phyloP scores from a whole-genome alignment of 2,797 vertebrate genomes.

The Erpetoichthys calabaricus region DNA sequence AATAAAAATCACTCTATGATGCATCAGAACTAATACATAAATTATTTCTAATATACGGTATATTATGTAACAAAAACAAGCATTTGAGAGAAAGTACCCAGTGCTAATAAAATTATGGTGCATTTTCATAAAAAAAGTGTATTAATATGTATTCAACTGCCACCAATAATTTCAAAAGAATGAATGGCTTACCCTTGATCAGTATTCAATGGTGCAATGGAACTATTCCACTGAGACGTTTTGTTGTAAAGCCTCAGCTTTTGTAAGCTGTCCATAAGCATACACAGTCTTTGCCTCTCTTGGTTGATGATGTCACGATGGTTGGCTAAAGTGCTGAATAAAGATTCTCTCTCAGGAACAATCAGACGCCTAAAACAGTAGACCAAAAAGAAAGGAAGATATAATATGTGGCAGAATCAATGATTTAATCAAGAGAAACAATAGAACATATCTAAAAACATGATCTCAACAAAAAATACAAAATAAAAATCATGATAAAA shows the following conservation, averaged over 20 bases:
- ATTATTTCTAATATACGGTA: too few species aligned
- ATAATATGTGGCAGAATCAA: not conserved
- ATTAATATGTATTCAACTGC: too few species aligned
- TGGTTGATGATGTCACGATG: constrained; percentile 88
- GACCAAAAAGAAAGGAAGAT: not conserved
- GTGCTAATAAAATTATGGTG: too few species aligned
- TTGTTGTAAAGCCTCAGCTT: constrained; percentile 76
- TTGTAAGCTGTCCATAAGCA: constrained; percentile 62
- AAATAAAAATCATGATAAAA: not conserved
- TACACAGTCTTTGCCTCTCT: constrained; percentile 72
- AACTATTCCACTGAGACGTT: constrained; percentile 41
- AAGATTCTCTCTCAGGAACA: constrained; percentile 74
- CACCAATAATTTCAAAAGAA: not conserved
- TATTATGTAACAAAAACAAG: too few species aligned
- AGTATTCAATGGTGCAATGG: constrained; percentile 20
- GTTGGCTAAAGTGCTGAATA: constrained; percentile 81
- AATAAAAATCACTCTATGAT: too few species aligned
- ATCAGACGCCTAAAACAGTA: constrained; percentile 57
- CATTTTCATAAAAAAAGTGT: too few species aligned
- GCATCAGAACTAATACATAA: too few species aligned
- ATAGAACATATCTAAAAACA: not conserved
- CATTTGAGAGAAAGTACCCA: too few species aligned
- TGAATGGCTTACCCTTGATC: constrained; percentile 35
- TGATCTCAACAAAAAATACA: not conserved
- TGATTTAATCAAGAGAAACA: not conserved